phyloP scores from a whole-genome alignment of 2,888 invertebrate species.

The Nowickia ferox region DNA sequence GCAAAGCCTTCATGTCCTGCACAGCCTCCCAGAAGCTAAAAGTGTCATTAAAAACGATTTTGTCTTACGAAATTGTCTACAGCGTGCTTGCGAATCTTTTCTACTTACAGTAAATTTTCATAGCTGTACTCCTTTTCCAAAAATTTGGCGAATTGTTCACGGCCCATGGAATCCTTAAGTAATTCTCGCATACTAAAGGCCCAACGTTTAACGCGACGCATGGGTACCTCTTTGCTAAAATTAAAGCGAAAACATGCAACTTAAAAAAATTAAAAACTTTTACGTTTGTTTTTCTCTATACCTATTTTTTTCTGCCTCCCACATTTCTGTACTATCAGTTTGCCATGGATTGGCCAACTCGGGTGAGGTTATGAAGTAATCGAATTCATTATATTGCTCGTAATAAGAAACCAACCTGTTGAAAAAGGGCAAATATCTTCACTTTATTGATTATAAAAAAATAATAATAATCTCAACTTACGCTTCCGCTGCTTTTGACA shows the following conservation, averaged over 20 bases:
- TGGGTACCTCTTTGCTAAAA: slow-evolving; percentile 93
- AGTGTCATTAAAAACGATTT: slow-evolving; percentile 13
- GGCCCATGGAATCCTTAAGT: slow-evolving; percentile 96
- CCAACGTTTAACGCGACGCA: slow-evolving; percentile 97
- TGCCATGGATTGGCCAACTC: slow-evolving; percentile 99
- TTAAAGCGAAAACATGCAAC: neutral
- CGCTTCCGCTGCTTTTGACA: slow-evolving; percentile 97
- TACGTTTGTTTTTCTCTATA: slow-evolving; percentile 80
- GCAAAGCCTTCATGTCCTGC: slow-evolving; percentile 94
- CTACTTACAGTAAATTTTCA: slow-evolving; percentile 96
- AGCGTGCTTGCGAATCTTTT: neutral
- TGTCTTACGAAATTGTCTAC: neutral
- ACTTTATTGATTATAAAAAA: neutral
- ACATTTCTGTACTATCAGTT: slow-evolving; percentile 96
- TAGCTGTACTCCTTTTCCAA: slow-evolving; percentile 99
- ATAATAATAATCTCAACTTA: slow-evolving; percentile 84
- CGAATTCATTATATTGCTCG: slow-evolving; percentile 98
- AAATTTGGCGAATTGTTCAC: slow-evolving; percentile 97
- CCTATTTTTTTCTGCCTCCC: slow-evolving; percentile 98
- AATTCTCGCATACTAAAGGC: slow-evolving; percentile 98
- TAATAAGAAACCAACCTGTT: slow-evolving; percentile 93
- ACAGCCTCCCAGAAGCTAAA: slow-evolving; percentile 97
- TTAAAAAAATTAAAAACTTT: neutral
- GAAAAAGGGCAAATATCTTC: neutral
- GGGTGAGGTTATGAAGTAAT: slow-evolving; percentile 95